Conservation (phyloP, 2,797 vertebrate species). For the Bufotes viridis region DNA sequence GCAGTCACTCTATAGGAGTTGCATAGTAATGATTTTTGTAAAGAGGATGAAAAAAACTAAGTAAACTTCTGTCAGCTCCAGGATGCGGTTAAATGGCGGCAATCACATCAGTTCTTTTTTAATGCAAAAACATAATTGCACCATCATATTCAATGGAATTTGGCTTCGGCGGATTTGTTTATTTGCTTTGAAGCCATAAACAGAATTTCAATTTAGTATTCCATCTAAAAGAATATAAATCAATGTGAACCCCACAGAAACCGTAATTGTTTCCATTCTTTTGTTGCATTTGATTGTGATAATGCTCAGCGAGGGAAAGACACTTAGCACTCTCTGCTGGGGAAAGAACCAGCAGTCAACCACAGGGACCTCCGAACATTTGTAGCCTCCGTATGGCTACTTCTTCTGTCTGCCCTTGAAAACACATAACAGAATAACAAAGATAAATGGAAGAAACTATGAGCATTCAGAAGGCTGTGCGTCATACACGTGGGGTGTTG, state of each 20-base stretch:
- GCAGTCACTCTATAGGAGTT: background rate
- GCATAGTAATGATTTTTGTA: background rate
- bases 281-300: conserved; percentile 46
- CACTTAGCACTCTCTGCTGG: conserved; percentile 41
- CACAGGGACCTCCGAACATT: conserved; percentile 48
- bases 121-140: background rate
- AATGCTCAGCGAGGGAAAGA: conserved; percentile 47
- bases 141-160: conserved; percentile 20
- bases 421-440: conserved; percentile 21
- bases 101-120: conserved; percentile 8
- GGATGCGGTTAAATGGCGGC: background rate
- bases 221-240: conserved; percentile 46
- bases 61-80: background rate
- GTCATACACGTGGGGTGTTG: background rate
- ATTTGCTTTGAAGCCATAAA: conserved; percentile 43
- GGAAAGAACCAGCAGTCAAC: conserved; percentile 30
- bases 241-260: conserved; percentile 50
- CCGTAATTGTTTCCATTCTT: conserved; percentile 56
- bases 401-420: conserved; percentile 39
- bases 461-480: background rate
- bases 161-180: conserved; percentile 39
- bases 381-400: conserved; percentile 43
- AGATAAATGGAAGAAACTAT: conserved; percentile 33
- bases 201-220: conserved; percentile 51
- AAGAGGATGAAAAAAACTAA: background rate